Evolutionary conservation across 2,797 vertebrate genomes (phyloP).

Genomic region (Australoheros facetus): DNA sequence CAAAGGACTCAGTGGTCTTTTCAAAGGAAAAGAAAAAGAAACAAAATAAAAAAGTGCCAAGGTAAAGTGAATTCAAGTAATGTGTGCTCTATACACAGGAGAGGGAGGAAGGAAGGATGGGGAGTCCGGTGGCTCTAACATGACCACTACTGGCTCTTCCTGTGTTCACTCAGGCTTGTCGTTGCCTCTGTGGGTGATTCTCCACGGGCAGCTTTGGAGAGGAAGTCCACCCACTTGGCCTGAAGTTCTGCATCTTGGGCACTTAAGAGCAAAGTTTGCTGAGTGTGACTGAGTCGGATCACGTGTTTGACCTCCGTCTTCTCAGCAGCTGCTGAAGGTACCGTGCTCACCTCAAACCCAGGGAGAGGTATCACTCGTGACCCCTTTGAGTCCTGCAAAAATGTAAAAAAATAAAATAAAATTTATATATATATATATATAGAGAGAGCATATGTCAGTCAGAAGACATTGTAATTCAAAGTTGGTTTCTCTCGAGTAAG

Average conservation of each 20-base stretch:
- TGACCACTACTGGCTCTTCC: slow-evolving; percentile 77
- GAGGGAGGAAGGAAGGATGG: slow-evolving; percentile 28
- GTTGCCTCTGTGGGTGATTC: slow-evolving; percentile 63
- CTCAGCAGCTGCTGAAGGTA: slow-evolving; percentile 68
- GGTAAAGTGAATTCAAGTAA: slow-evolving; percentile 89
- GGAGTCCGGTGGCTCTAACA: slow-evolving; percentile 49
- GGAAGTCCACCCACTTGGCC: slow-evolving; percentile 85
- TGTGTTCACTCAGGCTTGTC: slow-evolving; percentile 69
- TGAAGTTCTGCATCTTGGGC: slow-evolving; percentile 84
- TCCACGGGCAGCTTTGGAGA: slow-evolving; percentile 79
- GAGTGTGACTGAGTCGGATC: slow-evolving; percentile 84
- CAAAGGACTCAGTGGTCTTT: slow-evolving; percentile 76
- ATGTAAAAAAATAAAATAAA: not conserved
- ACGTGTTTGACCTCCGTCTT: slow-evolving; percentile 79
- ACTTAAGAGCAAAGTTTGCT: slow-evolving; percentile 85
- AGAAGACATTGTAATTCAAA: not conserved
- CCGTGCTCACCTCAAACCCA: slow-evolving; percentile 80
- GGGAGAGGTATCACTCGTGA: slow-evolving; percentile 81
- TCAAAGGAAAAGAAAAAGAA: slow-evolving; percentile 30
- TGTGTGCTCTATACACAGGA: slow-evolving; percentile 77
- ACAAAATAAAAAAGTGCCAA: slow-evolving; percentile 84
- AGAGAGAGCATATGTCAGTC: not conserved
- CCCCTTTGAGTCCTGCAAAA: slow-evolving; percentile 79
- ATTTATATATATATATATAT: too few species aligned
- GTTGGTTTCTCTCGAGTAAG: not conserved